Base-by-base conservation (phyloP, 2,113 vertebrate genomes). In the Sula dactylatra region DNA sequence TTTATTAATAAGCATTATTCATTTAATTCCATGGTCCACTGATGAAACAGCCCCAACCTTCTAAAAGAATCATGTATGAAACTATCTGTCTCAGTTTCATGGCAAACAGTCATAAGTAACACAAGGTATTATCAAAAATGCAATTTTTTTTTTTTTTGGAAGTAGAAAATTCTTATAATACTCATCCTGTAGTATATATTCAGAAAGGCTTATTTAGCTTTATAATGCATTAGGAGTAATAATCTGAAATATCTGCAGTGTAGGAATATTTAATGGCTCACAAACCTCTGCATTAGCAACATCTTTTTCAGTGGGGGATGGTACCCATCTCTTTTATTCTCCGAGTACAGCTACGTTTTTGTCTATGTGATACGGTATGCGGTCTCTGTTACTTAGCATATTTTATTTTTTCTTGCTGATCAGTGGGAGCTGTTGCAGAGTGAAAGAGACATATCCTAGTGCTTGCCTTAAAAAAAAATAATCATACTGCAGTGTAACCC, bases 231-330 rank as follows among this genome's bases (percentile, higher is more conserved):
- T 92, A 86, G 19, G 31, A 97, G 56, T 92, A 94, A 62, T 74
- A 67, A 80, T 44, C 45, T 86, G 78, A 96, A 89, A 79, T 92
- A 76, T 76, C 91, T 96, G 92, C 92, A 87, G 85, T 58, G 52
- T 64, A 76, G 61, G 52, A 95, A 95, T 91, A 77, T 77, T 73
- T 92, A 96, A 91, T 59, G 71, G 54, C 71, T 95, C 42, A 26
- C 74, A 89, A 93, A 84, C 56, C 71, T 92, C 93, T 96, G 93
- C 93, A 92, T 96, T 96, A 95, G 80, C 70, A 92, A 16, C 45
- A 88, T 90, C n/a, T 6, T 90, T 92, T 94, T 71, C 54, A 31
- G 67, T 27, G 86, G 82, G 54, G 76, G 88, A 91, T 90, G 95
- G 88, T 94, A 49, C 26, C 8, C 13, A 44, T n/a, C 50, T 78